Evolutionary conservation across 2,888 invertebrate genomes (phyloP), one percentile per base, ranked within the genome.

Genomic region (Cyclophora albipunctata): DNA sequence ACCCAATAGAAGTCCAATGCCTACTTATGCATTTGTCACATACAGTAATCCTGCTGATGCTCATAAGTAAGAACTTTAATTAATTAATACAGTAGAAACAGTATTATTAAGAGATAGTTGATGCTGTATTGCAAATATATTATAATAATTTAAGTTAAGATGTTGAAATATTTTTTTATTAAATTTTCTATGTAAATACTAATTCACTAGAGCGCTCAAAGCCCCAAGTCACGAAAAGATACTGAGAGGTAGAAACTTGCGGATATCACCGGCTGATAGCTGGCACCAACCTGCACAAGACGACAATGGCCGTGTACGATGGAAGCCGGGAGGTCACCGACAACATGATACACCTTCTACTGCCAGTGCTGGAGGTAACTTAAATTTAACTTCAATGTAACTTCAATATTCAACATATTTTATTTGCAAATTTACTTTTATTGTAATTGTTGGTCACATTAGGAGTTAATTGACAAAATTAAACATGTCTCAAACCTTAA

Each of bases 261-360:
- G 80, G 59, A 88, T 90, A 49, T 85, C 84, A 0, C 88, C 91
- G 0, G 92, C 91, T 0, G 91, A 92, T 64, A 90, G 90, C 51
- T 91, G 91, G 91, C 91, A 91, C 67, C 92, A 92, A 64, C 91
- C 92, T 0, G 79, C 71, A 0, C 83, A 83, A 57, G 78, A 79
- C 45, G 66, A 75, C 0, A 72, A 81, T 42, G 83, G 81, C 62
- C 59, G 79, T 55, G 76, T 82, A 4, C 78, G 75, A 34, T 82
- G 79, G 79, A 81, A 74, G 65, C 60, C 71, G 34, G 63, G 64
- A 7, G 56, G 64, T 7, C 60, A 57, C 33, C 60, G 60, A n/a
- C 53, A 57, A 3, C 20, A 20, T 20, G 59, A 63, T 3, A 51
- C 34, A 3, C 42, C 49, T 5, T 6, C 34, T 2, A 2, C 45